These are phyloP conservation scores for Orchestes rusci DNA, from an alignment of 2,888 invertebrate species.

Conservation along the genomic window DNA sequence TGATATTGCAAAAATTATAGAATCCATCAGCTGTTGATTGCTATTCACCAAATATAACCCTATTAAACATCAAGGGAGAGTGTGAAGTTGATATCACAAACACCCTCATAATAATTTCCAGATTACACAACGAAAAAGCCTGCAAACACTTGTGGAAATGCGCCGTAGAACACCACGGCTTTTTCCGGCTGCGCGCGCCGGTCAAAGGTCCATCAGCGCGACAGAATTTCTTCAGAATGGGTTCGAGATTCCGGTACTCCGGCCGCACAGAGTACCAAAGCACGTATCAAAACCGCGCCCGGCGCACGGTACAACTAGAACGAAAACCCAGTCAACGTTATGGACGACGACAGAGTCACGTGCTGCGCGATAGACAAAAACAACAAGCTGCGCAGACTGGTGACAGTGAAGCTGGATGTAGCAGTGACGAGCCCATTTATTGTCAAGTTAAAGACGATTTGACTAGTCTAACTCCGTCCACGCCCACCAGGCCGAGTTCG, in stretches of 20 bases:
- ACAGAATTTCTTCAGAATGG: conserved; percentile 98
- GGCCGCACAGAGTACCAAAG: conserved; percentile 97
- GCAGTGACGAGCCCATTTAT: conserved; percentile 40
- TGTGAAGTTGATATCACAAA: too few relatives aligned
- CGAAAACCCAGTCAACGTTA: conserved; percentile 94
- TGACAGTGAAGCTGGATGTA: conserved; percentile 44
- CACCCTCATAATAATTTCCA: too few relatives aligned
- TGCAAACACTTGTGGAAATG: conserved; percentile 99
- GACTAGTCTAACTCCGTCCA: conserved; percentile 31
- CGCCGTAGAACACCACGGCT: conserved; percentile 98
- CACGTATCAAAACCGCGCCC: conserved; percentile 80
- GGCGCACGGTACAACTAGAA: conserved; percentile 93
- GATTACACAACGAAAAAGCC: conserved; percentile 91
- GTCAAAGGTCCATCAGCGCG: conserved; percentile 82
- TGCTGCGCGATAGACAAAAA: conserved; percentile 71
- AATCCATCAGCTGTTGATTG: too few relatives aligned
- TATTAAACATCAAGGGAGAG: too few relatives aligned
- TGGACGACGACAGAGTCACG: conserved; percentile 86
- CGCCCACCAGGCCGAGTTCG: conserved; percentile 34
- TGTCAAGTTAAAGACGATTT: conserved; percentile 39
- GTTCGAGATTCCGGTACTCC: conserved; percentile 85
- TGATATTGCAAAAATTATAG: too few relatives aligned
- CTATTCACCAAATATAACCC: too few relatives aligned
- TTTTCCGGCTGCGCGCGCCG: conserved; percentile 89
- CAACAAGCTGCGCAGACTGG: conserved; percentile 41